Percentiles rank a stretch among this genome's conserved stretches.
Conservation (phyloP, 1,140 invertebrate species). For the Aphaenogaster rudis region DNA sequence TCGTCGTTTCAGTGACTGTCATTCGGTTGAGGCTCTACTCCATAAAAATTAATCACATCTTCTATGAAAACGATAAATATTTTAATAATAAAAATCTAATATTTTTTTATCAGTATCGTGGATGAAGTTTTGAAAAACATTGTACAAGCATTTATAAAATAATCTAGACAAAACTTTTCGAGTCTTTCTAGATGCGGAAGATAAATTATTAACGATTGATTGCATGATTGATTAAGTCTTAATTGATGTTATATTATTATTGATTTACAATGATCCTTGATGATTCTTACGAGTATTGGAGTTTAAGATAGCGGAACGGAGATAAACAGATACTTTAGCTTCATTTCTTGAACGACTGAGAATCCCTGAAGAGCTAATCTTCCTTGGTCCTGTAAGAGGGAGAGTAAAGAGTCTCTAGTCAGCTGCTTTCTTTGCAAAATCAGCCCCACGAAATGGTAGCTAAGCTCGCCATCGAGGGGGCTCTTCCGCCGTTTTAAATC, state of each 20-base stretch:
- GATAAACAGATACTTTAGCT: constrained; percentile 1
- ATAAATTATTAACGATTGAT: neutral
- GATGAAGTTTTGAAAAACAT: neutral
- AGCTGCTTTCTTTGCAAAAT: constrained; percentile 85
- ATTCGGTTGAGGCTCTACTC: constrained; percentile 64
- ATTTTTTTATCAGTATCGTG: neutral
- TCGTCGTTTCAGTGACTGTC: constrained; percentile 77
- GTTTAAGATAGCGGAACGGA: neutral
- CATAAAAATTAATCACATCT: neutral
- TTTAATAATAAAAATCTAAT: neutral
- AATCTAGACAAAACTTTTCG: neutral
- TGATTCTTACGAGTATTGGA: neutral
- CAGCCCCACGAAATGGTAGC: constrained; percentile 70
- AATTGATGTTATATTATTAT: neutral
- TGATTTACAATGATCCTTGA: neutral
- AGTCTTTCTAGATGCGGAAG: neutral
- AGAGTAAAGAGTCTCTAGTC: constrained; percentile 81
- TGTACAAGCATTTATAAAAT: neutral
- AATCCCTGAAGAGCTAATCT: constrained; percentile 79
- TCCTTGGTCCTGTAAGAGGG: constrained; percentile 69
- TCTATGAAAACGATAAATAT: neutral
- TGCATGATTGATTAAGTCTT: neutral
- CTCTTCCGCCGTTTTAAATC: constrained; percentile 83
- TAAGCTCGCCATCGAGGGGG: constrained; percentile 63
- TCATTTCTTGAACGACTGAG: constrained; percentile 69